phyloP scores from a whole-genome alignment of 2,113 vertebrate genomes.

The Pachycephala philippinensis region DNA sequence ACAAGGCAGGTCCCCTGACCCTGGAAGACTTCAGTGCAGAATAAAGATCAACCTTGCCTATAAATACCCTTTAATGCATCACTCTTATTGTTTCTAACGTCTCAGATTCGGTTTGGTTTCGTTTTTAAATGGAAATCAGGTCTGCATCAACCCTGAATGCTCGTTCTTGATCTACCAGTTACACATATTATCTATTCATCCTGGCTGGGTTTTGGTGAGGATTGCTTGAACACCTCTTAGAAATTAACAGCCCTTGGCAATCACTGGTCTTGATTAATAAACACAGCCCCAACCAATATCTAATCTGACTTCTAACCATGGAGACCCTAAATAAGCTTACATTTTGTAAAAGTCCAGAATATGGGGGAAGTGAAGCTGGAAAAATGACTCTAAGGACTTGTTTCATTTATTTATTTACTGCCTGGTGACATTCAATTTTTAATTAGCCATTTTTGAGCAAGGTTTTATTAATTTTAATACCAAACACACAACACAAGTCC shows the following conservation, averaged over 20 bases:
- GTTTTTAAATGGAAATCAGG: constrained; percentile 19
- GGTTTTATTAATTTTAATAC: not conserved
- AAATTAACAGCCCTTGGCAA: not conserved
- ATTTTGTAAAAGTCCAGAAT: not conserved
- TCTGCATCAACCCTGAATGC: not conserved
- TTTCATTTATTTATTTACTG: not conserved
- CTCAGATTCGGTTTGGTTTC: not conserved
- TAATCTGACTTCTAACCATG: not conserved
- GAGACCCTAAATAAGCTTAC: not conserved
- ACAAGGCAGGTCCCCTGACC: not conserved
- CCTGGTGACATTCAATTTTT: not conserved
- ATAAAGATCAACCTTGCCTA: not conserved
- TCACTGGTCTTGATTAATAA: constrained; percentile 5
- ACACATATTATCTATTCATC: not conserved
- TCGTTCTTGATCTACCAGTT: not conserved
- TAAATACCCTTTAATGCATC: not conserved
- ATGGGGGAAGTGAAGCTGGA: not conserved
- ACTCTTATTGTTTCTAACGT: not conserved
- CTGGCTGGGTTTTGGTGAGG: not conserved
- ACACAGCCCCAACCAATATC: not conserved
- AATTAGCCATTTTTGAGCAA: not conserved
- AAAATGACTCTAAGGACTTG: not conserved
- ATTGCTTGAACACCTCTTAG: not conserved
- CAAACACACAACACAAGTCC: not conserved
- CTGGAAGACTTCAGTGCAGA: not conserved